These are phyloP conservation scores for Corapipo altera DNA, from an alignment of 2,113 vertebrate species.

Conservation along the genomic window DNA sequence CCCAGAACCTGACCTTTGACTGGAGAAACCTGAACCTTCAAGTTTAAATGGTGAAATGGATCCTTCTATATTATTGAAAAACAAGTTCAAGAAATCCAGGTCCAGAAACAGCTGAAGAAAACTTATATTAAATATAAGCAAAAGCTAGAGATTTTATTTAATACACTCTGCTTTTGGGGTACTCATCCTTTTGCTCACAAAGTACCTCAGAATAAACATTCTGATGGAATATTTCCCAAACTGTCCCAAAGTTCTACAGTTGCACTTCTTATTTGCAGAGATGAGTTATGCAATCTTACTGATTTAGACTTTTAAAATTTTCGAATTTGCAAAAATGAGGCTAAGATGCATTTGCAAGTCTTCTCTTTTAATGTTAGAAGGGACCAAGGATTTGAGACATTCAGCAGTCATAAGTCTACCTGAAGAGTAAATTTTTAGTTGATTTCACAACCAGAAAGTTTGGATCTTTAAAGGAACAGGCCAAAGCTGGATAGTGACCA, in stretches of 20 bases:
- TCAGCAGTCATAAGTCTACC: neutral
- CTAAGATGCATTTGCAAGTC: neutral
- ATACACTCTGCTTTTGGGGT: neutral
- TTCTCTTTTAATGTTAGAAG: neutral
- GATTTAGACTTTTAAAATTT: neutral
- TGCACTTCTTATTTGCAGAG: neutral
- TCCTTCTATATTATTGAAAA: neutral
- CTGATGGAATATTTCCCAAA: neutral
- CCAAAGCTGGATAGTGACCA: neutral
- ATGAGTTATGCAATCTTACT: neutral
- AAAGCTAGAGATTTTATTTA: neutral
- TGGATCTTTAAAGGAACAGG: neutral
- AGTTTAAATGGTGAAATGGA: neutral
- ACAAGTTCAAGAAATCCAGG: neutral
- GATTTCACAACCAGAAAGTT: neutral
- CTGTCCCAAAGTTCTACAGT: neutral
- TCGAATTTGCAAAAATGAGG: neutral
- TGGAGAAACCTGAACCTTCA: conserved; percentile 72
- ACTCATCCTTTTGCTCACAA: neutral
- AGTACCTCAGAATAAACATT: neutral
- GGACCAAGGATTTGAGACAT: neutral
- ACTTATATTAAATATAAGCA: neutral
- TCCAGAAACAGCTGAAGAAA: neutral
- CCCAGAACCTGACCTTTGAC: conserved; percentile 46
- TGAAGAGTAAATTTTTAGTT: neutral